Percentiles rank a stretch among this genome's conserved stretches.
Conservation (phyloP, 2,113 vertebrate genomes). For the Takifugu flavidus region DNA sequence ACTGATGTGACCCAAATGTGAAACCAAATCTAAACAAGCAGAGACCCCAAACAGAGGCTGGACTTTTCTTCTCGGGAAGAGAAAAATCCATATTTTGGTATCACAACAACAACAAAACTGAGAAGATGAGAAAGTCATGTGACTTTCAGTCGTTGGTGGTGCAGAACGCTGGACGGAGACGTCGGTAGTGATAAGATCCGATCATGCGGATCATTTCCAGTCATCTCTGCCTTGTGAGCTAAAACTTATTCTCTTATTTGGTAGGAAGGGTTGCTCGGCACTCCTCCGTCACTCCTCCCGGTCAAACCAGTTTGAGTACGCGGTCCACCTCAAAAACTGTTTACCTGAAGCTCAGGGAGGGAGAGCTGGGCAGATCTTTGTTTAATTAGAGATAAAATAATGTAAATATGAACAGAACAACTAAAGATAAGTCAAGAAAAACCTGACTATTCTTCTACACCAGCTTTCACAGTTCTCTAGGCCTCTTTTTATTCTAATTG, state of each 20-base stretch:
- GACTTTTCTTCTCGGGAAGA: too few species aligned
- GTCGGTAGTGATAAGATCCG: neutral
- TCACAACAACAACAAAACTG: neutral
- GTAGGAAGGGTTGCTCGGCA: neutral
- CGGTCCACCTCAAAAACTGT: slow-evolving; percentile 25
- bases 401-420: neutral
- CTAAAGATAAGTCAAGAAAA: too few species aligned
- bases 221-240: neutral
- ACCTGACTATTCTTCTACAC: too few species aligned
- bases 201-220: neutral
- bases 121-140: neutral
- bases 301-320: slow-evolving; percentile 60
- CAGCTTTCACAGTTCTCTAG: too few species aligned
- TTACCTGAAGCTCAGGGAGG: slow-evolving; percentile 30
- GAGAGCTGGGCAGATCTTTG: slow-evolving; percentile 12
- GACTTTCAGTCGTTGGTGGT: neutral
- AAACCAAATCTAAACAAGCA: too few species aligned
- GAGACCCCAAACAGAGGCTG: too few species aligned
- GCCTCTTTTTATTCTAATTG: too few species aligned
- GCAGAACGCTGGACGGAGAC: neutral
- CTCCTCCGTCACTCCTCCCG: slow-evolving; percentile 19
- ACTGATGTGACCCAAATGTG: too few species aligned
- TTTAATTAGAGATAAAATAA: neutral
- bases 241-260: neutral
- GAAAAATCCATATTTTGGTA: too few species aligned